These are phyloP conservation scores for Umimayanthus kanabou DNA, from an alignment of 92 coral and sea anemone genomes.

Conservation along the genomic window DNA sequence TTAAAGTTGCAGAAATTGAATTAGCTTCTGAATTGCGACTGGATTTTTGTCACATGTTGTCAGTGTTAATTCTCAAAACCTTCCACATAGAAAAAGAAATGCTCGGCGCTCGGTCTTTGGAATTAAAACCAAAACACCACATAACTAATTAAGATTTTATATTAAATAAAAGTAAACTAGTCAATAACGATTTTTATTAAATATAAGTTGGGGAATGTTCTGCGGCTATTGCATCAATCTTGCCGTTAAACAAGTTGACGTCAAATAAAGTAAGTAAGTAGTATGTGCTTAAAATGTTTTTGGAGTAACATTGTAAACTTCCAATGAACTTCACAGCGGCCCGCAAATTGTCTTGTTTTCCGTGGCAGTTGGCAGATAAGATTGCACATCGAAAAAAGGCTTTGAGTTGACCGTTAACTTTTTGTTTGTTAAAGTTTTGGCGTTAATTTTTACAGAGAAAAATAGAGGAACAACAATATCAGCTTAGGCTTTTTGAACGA, in stretches of 20 bases:
- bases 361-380: background rate
- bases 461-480: background rate
- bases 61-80: background rate
- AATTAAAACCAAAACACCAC: background rate
- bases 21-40: background rate
- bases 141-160: background rate
- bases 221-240: background rate
- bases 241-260: too few species aligned
- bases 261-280: background rate
- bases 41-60: background rate
- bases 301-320: background rate
- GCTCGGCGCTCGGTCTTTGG: background rate
- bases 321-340: background rate
- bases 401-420: background rate
- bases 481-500: background rate
- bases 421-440: background rate
- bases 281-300: background rate
- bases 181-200: too few species aligned
- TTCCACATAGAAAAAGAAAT: background rate
- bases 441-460: background rate
- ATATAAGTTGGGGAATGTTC: background rate
- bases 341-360: slow-evolving; percentile 4
- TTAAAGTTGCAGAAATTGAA: too few species aligned
- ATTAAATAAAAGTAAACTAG: background rate
- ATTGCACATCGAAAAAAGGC: background rate